These are phyloP conservation scores for Himalopsyche japonica DNA, from an alignment of 2,888 invertebrate genomes.

Conservation along the genomic window DNA sequence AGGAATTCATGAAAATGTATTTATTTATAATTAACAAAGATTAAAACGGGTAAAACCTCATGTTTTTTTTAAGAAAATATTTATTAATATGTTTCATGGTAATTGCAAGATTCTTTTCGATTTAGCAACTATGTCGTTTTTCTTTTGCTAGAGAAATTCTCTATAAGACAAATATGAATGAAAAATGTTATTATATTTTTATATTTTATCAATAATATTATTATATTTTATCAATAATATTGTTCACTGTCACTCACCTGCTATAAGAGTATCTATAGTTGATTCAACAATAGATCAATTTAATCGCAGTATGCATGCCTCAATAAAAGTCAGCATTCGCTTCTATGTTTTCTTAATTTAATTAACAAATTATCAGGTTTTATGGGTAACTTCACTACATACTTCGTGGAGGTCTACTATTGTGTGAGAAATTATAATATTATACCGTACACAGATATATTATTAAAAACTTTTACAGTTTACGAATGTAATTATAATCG, in stretches of 20 bases:
- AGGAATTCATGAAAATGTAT: no score
- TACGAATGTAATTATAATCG: background rate
- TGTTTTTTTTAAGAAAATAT: no score
- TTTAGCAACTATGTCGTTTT: no score
- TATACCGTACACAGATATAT: background rate
- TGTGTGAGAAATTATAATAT: background rate
- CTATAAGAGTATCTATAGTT: background rate
- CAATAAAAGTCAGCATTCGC: background rate
- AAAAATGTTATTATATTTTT: no score
- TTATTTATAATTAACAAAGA: no score
- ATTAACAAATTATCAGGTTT: conserved; percentile 25
- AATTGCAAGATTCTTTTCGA: no score
- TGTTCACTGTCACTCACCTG: background rate
- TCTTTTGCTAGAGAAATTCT: no score
- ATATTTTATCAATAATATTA: no score
- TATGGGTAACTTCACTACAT: background rate
- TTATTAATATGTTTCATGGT: no score
- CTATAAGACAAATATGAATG: no score
- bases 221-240: no score
- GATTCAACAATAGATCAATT: conserved; percentile 17
- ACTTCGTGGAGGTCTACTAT: conserved; percentile 8
- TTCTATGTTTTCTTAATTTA: conserved; percentile 11
- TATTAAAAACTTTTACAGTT: background rate
- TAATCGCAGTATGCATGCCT: background rate
- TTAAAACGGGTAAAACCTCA: no score